These are phyloP conservation scores for Clistopyga incitator DNA, from an alignment of 2,888 invertebrate genomes.

Conservation along the genomic window DNA sequence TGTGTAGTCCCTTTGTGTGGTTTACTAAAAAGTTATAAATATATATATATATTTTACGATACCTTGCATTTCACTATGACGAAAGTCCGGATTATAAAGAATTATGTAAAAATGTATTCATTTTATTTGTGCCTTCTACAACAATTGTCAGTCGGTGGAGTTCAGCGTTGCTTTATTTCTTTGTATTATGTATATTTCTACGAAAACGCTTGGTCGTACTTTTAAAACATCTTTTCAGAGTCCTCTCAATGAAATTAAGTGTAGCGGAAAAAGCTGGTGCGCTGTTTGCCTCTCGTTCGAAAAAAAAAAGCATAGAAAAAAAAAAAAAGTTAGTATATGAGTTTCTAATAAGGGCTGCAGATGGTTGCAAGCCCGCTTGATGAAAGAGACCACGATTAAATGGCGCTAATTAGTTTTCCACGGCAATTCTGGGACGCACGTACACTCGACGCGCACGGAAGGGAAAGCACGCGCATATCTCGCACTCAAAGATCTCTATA, in stretches of 20 bases:
- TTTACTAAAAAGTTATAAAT: no score
- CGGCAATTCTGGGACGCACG: slow-evolving; percentile 62
- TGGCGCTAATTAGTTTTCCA: slow-evolving; percentile 67
- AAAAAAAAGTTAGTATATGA: slow-evolving; percentile 48
- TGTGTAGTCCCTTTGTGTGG: no score
- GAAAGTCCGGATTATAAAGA: no score
- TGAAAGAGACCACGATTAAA: slow-evolving; percentile 66
- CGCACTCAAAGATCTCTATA: slow-evolving; percentile 29
- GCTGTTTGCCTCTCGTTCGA: neutral
- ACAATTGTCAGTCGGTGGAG: neutral
- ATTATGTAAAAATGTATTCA: no score
- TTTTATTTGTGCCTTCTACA: neutral
- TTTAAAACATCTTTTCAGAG: slow-evolving; percentile 5
- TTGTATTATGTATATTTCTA: neutral
- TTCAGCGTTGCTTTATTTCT: neutral
- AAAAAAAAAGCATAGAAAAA: slow-evolving; percentile 43
- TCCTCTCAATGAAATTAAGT: slow-evolving; percentile 11
- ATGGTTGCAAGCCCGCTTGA: slow-evolving; percentile 15
- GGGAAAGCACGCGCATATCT: slow-evolving; percentile 49
- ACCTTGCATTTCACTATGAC: no score
- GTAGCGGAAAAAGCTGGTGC: neutral
- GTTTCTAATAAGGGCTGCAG: slow-evolving; percentile 31
- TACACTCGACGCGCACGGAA: slow-evolving; percentile 38
- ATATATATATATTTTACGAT: no score
- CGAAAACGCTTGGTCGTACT: neutral